Evolutionary conservation across 2,888 invertebrate genomes (phyloP).

Genomic region (Diarsia dahlii): DNA sequence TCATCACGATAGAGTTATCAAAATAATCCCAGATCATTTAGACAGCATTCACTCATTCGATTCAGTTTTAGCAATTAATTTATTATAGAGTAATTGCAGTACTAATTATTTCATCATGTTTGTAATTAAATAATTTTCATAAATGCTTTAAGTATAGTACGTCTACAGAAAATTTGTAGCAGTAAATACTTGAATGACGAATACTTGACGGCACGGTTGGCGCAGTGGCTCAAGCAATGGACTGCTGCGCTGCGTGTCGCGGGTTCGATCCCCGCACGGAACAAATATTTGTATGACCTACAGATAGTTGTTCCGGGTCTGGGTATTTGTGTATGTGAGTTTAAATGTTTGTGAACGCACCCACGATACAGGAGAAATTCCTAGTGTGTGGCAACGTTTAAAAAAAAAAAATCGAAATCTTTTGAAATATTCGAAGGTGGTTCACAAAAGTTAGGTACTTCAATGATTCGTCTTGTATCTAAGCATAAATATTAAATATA

Average conservation of each 20-base stretch:
- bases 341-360: too few relatives aligned
- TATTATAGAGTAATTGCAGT: constrained; percentile 4
- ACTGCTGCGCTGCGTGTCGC: too few relatives aligned
- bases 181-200: not conserved
- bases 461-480: not conserved
- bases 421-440: not conserved
- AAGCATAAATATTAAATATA: not conserved
- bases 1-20: not conserved
- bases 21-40: not conserved
- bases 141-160: constrained; percentile 14
- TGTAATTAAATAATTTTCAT: constrained; percentile 26
- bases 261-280: too few relatives aligned
- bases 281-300: too few relatives aligned
- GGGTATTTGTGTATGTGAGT: too few relatives aligned
- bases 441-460: not conserved
- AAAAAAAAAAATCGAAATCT: too few relatives aligned
- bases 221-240: too few relatives aligned
- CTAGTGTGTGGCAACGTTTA: too few relatives aligned
- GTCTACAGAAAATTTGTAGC: not conserved
- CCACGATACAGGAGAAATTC: too few relatives aligned
- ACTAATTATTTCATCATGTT: constrained; percentile 16
- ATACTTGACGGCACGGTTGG: too few relatives aligned
- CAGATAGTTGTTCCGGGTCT: too few relatives aligned
- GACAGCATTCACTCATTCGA: constrained; percentile 8
- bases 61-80: constrained; percentile 19